phyloP scores from a whole-genome alignment of 2,888 invertebrate genomes.

The Atherix ibis region DNA sequence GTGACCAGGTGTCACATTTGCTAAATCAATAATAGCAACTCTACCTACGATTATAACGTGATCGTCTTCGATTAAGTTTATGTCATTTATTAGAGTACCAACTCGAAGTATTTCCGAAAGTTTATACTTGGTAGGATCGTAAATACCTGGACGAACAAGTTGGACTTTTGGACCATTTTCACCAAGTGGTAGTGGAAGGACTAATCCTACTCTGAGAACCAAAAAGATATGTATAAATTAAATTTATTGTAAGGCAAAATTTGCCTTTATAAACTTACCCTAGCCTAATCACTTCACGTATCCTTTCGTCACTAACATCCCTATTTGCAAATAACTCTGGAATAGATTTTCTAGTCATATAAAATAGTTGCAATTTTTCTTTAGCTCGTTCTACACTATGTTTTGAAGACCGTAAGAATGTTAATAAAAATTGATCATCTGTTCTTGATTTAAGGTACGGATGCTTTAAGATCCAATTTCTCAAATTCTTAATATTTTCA shows the following conservation, averaged over 20 bases:
- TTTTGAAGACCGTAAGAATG: slow-evolving; percentile 38
- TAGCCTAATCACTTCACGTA: slow-evolving; percentile 8
- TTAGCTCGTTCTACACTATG: slow-evolving; percentile 38
- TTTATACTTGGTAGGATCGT: slow-evolving; percentile 27
- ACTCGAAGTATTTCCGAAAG: slow-evolving; percentile 34
- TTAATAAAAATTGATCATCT: slow-evolving; percentile 35
- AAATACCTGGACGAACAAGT: slow-evolving; percentile 13
- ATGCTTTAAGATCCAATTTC: slow-evolving; percentile 35
- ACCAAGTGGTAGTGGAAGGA: background rate
- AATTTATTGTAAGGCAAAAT: background rate
- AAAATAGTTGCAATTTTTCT: slow-evolving; percentile 40
- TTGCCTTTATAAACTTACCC: slow-evolving; percentile 16
- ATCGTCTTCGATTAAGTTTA: slow-evolving; percentile 39
- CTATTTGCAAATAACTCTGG: slow-evolving; percentile 38
- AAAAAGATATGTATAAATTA: too few species aligned
- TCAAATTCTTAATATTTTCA: slow-evolving; percentile 30
- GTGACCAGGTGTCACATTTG: slow-evolving; percentile 34
- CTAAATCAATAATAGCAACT: slow-evolving; percentile 36
- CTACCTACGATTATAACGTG: slow-evolving; percentile 34
- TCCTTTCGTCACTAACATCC: slow-evolving; percentile 14
- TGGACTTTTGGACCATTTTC: slow-evolving; percentile 27
- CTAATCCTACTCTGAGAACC: background rate
- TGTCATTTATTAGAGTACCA: slow-evolving; percentile 38
- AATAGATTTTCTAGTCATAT: slow-evolving; percentile 38
- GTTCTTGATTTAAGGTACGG: slow-evolving; percentile 25